Percentiles rank a stretch among this genome's conserved stretches.
Evolutionary conservation across 2,797 vertebrate species (phyloP).

Genomic region (Limosa lapponica): DNA sequence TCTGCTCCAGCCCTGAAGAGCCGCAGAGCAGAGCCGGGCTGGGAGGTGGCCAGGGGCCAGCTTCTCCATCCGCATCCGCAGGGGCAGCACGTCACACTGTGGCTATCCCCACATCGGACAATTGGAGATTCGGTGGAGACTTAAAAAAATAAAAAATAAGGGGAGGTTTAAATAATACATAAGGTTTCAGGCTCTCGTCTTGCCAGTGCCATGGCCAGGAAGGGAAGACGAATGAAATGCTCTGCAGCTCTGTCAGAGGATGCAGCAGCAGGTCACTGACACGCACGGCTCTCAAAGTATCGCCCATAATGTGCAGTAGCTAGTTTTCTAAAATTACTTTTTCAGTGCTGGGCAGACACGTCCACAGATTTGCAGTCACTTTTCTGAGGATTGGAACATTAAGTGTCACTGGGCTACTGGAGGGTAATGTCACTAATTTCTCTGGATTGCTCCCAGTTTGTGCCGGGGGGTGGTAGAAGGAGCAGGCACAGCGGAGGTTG

Average conservation of each 20-base stretch:
- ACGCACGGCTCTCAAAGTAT: not conserved
- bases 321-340: slow-evolving; percentile 31
- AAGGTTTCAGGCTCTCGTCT: not conserved
- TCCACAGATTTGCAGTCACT: slow-evolving; percentile 1
- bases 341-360: not conserved
- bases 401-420: not conserved
- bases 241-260: not conserved
- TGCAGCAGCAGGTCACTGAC: slow-evolving; percentile 13
- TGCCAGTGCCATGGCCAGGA: not conserved
- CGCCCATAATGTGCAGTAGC: not conserved
- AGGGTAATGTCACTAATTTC: slow-evolving; percentile 40
- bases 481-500: not conserved
- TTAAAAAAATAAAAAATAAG: rapidly evolving
- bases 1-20: not conserved
- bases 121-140: rapidly evolving
- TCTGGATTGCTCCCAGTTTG: slow-evolving; percentile 24
- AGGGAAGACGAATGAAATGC: not conserved
- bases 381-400: not conserved
- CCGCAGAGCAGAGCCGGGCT: rapidly evolving
- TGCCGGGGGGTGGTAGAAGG: not conserved
- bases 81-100: rapidly evolving
- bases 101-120: not conserved
- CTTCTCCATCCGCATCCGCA: rapidly evolving
- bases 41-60: not conserved
- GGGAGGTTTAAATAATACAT: not conserved